Conservation (phyloP, 1,140 invertebrate genomes). For the Drosophila kurseongensis region DNA sequence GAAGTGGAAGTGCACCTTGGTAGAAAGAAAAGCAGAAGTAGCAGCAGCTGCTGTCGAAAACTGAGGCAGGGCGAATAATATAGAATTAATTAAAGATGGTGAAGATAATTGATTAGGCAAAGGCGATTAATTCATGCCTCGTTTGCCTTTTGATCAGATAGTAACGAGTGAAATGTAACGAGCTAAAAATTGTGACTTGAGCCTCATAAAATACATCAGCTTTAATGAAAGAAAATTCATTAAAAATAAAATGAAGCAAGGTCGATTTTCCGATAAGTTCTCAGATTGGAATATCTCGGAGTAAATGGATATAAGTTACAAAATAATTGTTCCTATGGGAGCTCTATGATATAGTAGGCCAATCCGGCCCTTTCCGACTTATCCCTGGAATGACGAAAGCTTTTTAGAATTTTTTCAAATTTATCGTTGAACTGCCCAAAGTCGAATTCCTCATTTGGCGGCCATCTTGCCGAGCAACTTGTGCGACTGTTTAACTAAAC, state of each 20-base stretch:
- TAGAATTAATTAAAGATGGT: conserved; percentile 84
- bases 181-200: conserved; percentile 1
- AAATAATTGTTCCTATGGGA: no score
- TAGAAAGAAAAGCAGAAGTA: conserved; percentile 7
- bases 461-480: conserved; percentile 14
- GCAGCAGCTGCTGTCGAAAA: conserved; percentile 69
- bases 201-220: background rate
- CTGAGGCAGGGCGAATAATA: conserved; percentile 74
- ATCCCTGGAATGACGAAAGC: no score
- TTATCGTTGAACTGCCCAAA: background rate
- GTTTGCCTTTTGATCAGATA: conserved; percentile 46
- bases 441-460: conserved; percentile 7
- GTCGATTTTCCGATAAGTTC: no score
- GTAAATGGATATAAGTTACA: no score
- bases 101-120: conserved; percentile 84
- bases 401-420: no score
- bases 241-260: background rate
- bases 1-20: conserved; percentile 19
- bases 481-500: conserved; percentile 68
- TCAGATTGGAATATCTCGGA: no score
- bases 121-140: conserved; percentile 78
- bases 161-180: conserved; percentile 38
- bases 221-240: background rate
- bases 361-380: no score
- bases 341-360: no score